Percentiles rank a stretch among this genome's conserved stretches.
Evolutionary conservation across 2,113 vertebrate genomes (phyloP).

Genomic region (Hippocampus mohnikei): DNA sequence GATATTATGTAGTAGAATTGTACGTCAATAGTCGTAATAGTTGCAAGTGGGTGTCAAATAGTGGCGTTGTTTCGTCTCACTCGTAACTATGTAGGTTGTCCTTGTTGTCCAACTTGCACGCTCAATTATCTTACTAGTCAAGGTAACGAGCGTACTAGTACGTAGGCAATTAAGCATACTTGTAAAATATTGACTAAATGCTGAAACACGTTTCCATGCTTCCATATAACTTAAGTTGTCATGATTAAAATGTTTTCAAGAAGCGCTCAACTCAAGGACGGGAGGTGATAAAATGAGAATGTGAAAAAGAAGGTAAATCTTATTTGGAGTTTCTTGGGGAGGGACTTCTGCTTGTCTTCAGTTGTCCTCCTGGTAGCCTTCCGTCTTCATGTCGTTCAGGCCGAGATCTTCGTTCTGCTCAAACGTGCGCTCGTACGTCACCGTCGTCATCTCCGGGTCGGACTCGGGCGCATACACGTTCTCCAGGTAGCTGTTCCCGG

Average conservation of each 20-base stretch:
- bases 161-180: too few species aligned
- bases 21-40: too few species aligned
- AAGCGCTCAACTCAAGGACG: slow-evolving; percentile 26
- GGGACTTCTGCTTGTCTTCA: neutral
- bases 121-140: too few species aligned
- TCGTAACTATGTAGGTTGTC: neutral
- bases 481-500: slow-evolving; percentile 95
- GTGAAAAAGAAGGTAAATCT: neutral
- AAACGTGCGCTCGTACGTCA: slow-evolving; percentile 80
- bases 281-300: neutral
- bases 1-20: too few species aligned
- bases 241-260: neutral
- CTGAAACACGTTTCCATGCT: neutral
- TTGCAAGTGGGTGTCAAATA: neutral
- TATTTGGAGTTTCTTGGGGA: slow-evolving; percentile 1
- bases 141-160: too few species aligned
- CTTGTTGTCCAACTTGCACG: neutral
- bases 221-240: slow-evolving; percentile 28
- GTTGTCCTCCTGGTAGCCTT: slow-evolving; percentile 73
- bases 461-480: slow-evolving; percentile 89
- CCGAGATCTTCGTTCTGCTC: slow-evolving; percentile 93
- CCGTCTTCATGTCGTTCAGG: slow-evolving; percentile 91
- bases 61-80: neutral
- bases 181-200: too few species aligned
- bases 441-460: slow-evolving; percentile 83